A percentile compares a stretch with the other conserved stretches of the same genome.
phyloP scores from a whole-genome alignment of 2,113 vertebrate species.

The Cromileptes altivelis region DNA sequence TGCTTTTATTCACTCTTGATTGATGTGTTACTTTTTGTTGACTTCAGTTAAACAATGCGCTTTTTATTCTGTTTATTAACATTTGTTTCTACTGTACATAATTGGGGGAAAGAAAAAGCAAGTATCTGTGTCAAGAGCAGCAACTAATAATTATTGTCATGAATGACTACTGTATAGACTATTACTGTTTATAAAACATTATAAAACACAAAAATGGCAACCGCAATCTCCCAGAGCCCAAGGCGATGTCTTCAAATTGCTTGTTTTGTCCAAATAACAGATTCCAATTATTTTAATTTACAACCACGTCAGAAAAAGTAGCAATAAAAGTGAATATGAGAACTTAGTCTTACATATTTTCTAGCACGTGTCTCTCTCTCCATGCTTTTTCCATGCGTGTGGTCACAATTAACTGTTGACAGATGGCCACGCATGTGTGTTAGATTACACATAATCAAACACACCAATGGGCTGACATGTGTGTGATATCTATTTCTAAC shows the following conservation, averaged over 20 bases:
- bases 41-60: background rate
- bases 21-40: constrained; percentile 19
- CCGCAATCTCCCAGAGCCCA: background rate
- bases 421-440: constrained; percentile 38
- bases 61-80: background rate
- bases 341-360: background rate
- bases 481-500: constrained; percentile 25
- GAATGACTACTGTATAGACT: background rate
- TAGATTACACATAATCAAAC: constrained; percentile 18
- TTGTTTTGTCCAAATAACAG: background rate
- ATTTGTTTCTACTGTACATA: background rate
- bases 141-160: background rate
- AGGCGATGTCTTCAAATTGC: background rate
- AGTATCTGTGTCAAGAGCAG: background rate
- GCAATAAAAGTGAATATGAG: background rate
- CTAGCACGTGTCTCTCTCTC: background rate
- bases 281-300: background rate
- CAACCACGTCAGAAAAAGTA: background rate
- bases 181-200: background rate
- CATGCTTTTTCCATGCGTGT: background rate
- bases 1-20: background rate
- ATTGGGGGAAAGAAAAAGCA: background rate
- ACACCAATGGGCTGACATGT: background rate
- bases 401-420: constrained; percentile 16
- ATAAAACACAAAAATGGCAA: background rate